Conservation (phyloP, 2,888 invertebrate species). For the Tetropium fuscum region DNA sequence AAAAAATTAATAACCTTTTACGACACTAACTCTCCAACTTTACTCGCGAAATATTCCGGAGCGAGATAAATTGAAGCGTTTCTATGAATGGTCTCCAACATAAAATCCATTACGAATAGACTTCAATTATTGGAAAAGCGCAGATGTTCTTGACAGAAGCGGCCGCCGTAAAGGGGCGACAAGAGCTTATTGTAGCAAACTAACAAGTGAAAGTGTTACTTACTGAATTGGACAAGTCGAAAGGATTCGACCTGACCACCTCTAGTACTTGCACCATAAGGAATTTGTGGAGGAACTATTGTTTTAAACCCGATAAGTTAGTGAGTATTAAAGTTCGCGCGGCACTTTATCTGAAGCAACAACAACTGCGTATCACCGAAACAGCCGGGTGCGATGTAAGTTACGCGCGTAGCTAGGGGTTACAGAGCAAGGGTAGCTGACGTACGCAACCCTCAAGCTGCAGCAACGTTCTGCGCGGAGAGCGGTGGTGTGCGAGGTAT, state of each 20-base stretch:
- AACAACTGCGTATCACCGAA: conserved; percentile 31
- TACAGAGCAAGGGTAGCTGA: conserved; percentile 38
- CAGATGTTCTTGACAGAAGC: conserved; percentile 35
- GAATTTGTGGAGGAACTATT: conserved; percentile 37
- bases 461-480: conserved; percentile 57
- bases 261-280: conserved; percentile 88
- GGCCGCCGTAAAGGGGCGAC: conserved; percentile 25
- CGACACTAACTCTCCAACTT: conserved; percentile 24
- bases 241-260: conserved; percentile 82
- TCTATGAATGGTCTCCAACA: conserved; percentile 32
- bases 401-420: conserved; percentile 43
- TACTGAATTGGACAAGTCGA: conserved; percentile 83
- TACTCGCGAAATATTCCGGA: conserved; percentile 25
- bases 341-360: conserved; percentile 26
- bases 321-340: conserved; percentile 26
- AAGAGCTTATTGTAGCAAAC: conserved; percentile 25
- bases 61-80: conserved; percentile 24
- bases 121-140: conserved; percentile 38
- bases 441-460: conserved; percentile 50
- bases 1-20: conserved; percentile 31
- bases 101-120: conserved; percentile 41
- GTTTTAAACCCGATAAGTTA: conserved; percentile 24
- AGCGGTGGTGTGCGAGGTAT: conserved; percentile 45
- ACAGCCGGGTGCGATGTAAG: conserved; percentile 33
- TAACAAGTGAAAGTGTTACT: conserved; percentile 53